Evolutionary conservation across 2,113 vertebrate species (phyloP).

Genomic region (Diphyllodes magnificus): DNA sequence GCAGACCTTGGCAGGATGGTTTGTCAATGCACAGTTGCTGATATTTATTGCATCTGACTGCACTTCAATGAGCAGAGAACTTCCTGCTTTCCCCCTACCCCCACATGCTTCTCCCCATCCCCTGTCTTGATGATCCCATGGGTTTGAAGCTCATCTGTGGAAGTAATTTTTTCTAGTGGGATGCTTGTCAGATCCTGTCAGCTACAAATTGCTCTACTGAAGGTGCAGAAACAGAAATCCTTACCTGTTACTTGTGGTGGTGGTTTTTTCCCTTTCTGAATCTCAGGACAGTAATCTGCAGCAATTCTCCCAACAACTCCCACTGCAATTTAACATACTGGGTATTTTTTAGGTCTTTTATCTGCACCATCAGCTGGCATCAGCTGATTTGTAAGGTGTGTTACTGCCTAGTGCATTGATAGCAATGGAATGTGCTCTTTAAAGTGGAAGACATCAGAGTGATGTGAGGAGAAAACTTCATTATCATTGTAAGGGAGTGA

Average conservation of each 20-base stretch:
- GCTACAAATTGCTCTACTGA: conserved; percentile 57
- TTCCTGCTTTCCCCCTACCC: neutral
- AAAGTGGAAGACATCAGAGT: neutral
- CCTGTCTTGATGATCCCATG: conserved; percentile 25
- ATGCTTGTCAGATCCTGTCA: conserved; percentile 62
- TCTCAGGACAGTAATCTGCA: conserved; percentile 23
- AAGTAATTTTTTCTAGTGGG: conserved; percentile 54
- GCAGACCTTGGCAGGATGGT: neutral
- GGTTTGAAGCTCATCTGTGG: conserved; percentile 28
- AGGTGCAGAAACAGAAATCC: conserved; percentile 62
- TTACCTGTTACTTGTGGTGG: conserved; percentile 14
- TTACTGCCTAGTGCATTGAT: neutral
- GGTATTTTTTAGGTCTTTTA: neutral
- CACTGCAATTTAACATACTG: neutral
- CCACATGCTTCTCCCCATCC: neutral
- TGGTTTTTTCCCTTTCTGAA: neutral
- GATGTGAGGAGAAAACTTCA: neutral
- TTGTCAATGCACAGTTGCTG: neutral
- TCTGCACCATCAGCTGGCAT: neutral
- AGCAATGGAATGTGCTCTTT: neutral
- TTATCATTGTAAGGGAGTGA: neutral
- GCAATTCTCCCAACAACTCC: neutral
- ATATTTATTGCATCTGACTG: conserved; percentile 11
- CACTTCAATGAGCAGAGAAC: neutral
- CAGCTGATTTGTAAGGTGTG: neutral